Conservation (phyloP, 35 echinoderm and acorn worm species). For the Apostichopus californicus region DNA sequence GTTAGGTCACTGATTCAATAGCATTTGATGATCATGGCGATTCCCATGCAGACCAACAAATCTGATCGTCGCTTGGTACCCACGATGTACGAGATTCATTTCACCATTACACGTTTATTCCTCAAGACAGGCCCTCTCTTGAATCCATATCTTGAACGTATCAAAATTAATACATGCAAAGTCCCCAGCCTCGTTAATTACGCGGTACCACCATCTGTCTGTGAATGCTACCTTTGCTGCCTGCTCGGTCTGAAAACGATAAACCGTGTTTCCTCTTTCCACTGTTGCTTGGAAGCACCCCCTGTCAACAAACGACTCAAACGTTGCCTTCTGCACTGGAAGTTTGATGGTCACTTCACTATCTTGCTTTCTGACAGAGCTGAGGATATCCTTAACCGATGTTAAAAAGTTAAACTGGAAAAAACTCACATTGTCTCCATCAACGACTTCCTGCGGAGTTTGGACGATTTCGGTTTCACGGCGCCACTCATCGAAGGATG, state of each 20-base stretch:
- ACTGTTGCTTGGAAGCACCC: not conserved
- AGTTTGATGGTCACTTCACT: not conserved
- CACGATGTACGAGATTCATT: not conserved
- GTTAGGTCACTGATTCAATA: not conserved
- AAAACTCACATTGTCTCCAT: not conserved
- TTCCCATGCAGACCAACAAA: slow-evolving; percentile 7
- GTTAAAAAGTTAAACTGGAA: not conserved
- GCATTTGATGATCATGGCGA: not conserved
- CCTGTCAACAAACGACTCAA: not conserved
- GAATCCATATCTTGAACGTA: slow-evolving; percentile 1
- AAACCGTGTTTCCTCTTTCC: not conserved
- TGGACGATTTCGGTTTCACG: not conserved
- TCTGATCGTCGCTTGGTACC: not conserved
- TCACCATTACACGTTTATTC: not conserved
- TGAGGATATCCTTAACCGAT: not conserved
- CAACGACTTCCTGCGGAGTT: not conserved
- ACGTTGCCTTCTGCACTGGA: not conserved
- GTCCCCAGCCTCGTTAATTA: not conserved
- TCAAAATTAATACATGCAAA: slow-evolving; percentile 4
- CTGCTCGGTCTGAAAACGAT: not conserved
- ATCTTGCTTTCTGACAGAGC: not conserved
- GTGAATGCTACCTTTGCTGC: not conserved
- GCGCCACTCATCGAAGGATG: not conserved
- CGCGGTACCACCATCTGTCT: not conserved
- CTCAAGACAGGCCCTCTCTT: not conserved